Conservation (phyloP, 2,113 vertebrate species). For the Nothoprocta perdicaria region DNA sequence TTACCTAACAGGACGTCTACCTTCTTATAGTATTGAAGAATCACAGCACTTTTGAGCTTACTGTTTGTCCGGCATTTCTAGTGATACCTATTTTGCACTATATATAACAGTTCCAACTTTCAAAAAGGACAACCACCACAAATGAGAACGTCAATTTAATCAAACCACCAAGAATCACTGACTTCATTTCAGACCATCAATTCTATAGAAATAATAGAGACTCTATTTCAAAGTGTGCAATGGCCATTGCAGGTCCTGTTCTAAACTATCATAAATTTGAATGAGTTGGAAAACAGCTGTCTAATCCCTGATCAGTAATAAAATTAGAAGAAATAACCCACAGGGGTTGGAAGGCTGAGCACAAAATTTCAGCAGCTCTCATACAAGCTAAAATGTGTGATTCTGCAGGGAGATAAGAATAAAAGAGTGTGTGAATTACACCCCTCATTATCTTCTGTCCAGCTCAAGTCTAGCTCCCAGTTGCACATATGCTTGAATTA, state of each 20-base stretch:
- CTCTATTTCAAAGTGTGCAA: background rate
- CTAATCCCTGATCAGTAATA: background rate
- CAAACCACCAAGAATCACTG: background rate
- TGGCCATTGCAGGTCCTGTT: background rate
- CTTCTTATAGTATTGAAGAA: background rate
- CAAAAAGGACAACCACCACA: background rate
- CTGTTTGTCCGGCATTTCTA: background rate
- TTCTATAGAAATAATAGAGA: background rate
- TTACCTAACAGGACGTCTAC: background rate
- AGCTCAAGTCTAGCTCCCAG: background rate
- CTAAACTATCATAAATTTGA: background rate
- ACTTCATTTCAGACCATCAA: background rate
- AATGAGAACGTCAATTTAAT: background rate
- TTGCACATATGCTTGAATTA: background rate
- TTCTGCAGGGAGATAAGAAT: background rate
- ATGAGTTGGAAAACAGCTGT: background rate
- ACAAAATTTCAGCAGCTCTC: background rate
- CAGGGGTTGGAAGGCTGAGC: background rate
- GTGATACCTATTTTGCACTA: background rate
- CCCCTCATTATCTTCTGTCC: background rate
- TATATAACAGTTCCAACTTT: background rate
- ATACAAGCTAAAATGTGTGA: background rate
- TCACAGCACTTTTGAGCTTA: background rate
- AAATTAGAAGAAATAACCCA: background rate
- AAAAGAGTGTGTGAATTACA: background rate